phyloP scores from a whole-genome alignment of 2,888 invertebrate genomes.

The Subacronicta megacephala region DNA sequence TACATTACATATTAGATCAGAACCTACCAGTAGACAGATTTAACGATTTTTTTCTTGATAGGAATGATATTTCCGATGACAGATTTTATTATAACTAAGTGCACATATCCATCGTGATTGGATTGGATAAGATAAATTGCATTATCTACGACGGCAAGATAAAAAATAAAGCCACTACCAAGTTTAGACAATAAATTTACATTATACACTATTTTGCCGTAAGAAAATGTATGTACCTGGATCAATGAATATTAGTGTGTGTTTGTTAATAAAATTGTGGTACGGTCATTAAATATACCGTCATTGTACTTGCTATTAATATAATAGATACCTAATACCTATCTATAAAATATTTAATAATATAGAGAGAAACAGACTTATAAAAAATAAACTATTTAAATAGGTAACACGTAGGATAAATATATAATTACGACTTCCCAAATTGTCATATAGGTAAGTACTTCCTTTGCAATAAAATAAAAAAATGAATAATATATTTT shows the following conservation, averaged over 20 bases:
- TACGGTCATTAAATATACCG: too few species aligned
- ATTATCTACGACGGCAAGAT: slow-evolving; percentile 19
- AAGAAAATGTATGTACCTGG: too few species aligned
- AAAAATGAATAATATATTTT: slow-evolving; percentile 36
- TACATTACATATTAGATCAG: not conserved
- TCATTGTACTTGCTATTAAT: too few species aligned
- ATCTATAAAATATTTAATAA: too few species aligned
- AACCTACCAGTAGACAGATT: slow-evolving; percentile 17
- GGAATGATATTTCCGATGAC: slow-evolving; percentile 16
- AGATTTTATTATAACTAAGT: slow-evolving; percentile 6
- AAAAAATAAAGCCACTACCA: slow-evolving; percentile 12
- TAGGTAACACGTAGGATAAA: too few species aligned
- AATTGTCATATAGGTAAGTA: slow-evolving; percentile 11
- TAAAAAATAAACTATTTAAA: too few species aligned
- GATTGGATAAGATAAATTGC: slow-evolving; percentile 35
- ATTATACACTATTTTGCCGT: slow-evolving; percentile 2
- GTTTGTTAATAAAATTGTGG: too few species aligned
- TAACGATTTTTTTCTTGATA: slow-evolving; percentile 19
- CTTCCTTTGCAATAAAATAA: slow-evolving; percentile 33
- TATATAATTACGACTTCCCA: slow-evolving; percentile 5
- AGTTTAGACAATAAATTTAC: slow-evolving; percentile 14
- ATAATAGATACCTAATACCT: too few species aligned
- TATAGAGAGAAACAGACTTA: too few species aligned
- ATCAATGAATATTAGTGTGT: too few species aligned
- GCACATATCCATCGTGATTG: slow-evolving; percentile 7